Evolutionary conservation across 2,888 invertebrate species (phyloP).

Genomic region (Agonopterix heracliana): DNA sequence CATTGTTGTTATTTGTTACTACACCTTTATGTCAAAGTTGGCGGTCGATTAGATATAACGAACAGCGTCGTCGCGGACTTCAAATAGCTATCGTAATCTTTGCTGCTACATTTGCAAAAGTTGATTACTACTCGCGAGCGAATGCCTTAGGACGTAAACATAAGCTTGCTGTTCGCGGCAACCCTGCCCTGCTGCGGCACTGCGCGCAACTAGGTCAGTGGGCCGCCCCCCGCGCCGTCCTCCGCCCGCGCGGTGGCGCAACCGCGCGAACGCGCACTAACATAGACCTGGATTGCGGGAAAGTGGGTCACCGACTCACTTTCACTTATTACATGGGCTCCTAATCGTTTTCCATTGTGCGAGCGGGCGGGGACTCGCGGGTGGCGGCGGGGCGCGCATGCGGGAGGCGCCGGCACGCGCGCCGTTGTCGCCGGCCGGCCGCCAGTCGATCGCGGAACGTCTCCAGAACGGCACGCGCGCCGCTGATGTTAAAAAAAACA

Average conservation of each 20-base stretch:
- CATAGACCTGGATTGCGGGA: constrained; percentile 95
- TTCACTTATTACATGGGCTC: constrained; percentile 91
- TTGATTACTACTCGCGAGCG: constrained; percentile 33
- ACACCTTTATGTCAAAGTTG: too few species aligned
- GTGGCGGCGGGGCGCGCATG: constrained; percentile 44
- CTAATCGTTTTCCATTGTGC: constrained; percentile 84
- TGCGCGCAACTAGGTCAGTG: constrained; percentile 88
- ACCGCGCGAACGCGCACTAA: constrained; percentile 78
- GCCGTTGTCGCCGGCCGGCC: constrained; percentile 67
- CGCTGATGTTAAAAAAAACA: constrained; percentile 34
- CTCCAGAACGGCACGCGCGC: constrained; percentile 54
- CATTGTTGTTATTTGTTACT: too few species aligned
- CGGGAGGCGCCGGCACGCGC: constrained; percentile 74
- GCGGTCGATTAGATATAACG: too few species aligned
- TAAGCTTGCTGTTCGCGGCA: constrained; percentile 64
- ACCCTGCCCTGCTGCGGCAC: constrained; percentile 78
- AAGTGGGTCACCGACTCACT: constrained; percentile 94
- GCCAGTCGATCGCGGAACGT: constrained; percentile 72
- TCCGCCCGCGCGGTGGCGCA: constrained; percentile 72
- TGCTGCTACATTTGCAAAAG: constrained; percentile 23
- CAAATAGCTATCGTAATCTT: background rate
- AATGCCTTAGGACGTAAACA: constrained; percentile 66
- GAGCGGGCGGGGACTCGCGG: constrained; percentile 72
- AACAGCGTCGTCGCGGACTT: background rate
- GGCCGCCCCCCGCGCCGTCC: constrained; percentile 79